Percentiles rank a stretch among this genome's conserved stretches.
Conservation (phyloP, 37 sponge, comb jelly and placozoan genomes). For the Halichondria panicea region DNA sequence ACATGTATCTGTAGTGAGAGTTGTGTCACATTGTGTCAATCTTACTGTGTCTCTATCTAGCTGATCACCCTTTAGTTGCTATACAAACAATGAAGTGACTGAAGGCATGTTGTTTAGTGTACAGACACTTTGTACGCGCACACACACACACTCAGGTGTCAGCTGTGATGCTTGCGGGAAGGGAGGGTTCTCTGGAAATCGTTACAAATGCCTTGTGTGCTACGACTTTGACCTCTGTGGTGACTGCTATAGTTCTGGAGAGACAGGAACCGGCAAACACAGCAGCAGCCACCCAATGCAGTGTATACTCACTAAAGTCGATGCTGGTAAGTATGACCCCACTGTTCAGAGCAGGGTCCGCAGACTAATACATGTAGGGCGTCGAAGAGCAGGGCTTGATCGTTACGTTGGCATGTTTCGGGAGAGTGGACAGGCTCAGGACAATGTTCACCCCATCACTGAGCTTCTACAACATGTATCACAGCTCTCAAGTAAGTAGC, state of each 20-base stretch:
- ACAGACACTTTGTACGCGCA: too few species aligned
- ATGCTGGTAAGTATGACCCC: constrained; percentile 70
- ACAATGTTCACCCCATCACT: constrained; percentile 68
- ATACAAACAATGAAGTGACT: too few species aligned
- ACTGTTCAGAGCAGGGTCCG: constrained; percentile 44
- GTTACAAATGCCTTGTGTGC: constrained; percentile 93
- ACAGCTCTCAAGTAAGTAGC: constrained; percentile 60
- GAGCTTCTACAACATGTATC: constrained; percentile 84
- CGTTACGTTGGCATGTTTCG: constrained; percentile 33
- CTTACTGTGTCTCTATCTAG: too few species aligned
- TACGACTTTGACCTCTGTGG: constrained; percentile 94
- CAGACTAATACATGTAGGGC: constrained; percentile 52
- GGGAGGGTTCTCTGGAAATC: constrained; percentile 80
- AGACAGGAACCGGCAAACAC: constrained; percentile 73
- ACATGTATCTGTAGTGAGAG: too few species aligned
- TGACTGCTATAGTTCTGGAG: constrained; percentile 80
- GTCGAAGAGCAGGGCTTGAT: constrained; percentile 50
- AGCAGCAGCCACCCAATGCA: constrained; percentile 83
- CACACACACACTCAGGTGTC: constrained; percentile 69
- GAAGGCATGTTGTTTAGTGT: too few species aligned
- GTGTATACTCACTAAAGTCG: constrained; percentile 90
- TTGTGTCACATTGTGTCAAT: too few species aligned
- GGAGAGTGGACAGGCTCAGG: constrained; percentile 34
- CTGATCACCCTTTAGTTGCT: too few species aligned
- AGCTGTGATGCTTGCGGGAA: constrained; percentile 96